These are phyloP conservation scores for Eudyptes chrysolophus DNA, from an alignment of 2,113 vertebrate genomes.

Conservation along the genomic window DNA sequence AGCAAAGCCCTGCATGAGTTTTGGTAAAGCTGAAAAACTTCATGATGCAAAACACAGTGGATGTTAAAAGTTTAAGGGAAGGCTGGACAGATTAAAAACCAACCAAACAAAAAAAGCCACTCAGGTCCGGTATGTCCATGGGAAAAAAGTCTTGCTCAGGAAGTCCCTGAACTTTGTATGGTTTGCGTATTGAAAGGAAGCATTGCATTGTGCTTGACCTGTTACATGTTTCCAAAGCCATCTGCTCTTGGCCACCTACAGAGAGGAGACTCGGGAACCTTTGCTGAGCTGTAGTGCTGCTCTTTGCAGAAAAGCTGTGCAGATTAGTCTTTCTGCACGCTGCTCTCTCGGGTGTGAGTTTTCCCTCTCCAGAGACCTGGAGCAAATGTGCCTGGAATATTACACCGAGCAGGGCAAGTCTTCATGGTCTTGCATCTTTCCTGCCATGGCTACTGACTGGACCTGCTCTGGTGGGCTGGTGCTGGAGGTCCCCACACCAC, in stretches of 20 bases:
- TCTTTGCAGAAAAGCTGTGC: neutral
- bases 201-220: neutral
- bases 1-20: neutral
- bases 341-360: neutral
- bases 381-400: neutral
- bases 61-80: neutral
- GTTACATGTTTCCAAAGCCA: neutral
- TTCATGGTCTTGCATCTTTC: neutral
- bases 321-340: neutral
- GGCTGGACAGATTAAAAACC: neutral
- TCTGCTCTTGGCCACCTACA: neutral
- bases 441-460: accelerated
- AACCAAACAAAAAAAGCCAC: neutral
- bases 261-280: neutral
- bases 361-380: neutral
- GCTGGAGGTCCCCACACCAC: neutral
- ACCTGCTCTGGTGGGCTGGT: neutral
- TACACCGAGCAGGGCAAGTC: neutral
- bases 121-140: neutral
- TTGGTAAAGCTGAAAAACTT: neutral
- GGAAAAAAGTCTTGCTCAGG: neutral
- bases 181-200: neutral
- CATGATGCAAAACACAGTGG: neutral
- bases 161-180: neutral
- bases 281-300: neutral